These are phyloP conservation scores for Amphimallon solstitiale DNA, from an alignment of 2,888 invertebrate genomes.

Conservation along the genomic window DNA sequence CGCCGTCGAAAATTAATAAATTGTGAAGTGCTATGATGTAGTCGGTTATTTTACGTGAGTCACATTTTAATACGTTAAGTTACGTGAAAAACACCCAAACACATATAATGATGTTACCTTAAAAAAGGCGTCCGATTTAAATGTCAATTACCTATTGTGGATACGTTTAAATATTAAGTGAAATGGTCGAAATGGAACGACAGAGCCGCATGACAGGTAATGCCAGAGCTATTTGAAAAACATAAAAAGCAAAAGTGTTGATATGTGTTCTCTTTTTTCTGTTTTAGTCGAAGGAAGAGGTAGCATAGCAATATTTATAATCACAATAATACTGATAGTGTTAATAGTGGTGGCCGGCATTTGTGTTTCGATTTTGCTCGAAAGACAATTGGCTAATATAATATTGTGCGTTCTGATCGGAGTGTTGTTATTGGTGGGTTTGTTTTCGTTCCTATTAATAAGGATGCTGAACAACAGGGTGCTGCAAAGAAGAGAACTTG, in stretches of 20 bases:
- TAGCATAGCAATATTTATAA: conserved; percentile 50
- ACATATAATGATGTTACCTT: too few species aligned
- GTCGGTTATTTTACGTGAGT: conserved; percentile 3
- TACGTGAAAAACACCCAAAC: too few species aligned
- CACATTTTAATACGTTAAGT: background rate
- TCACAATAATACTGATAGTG: conserved; percentile 47
- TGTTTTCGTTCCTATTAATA: conserved; percentile 49
- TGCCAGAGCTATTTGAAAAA: too few species aligned
- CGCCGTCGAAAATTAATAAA: conserved; percentile 12
- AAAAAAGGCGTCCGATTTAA: too few species aligned
- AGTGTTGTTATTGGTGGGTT: conserved; percentile 48
- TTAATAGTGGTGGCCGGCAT: conserved; percentile 50
- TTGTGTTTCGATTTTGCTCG: conserved; percentile 46
- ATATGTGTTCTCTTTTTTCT: conserved; percentile 16
- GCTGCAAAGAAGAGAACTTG: conserved; percentile 46
- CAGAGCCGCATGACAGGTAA: conserved; percentile 21
- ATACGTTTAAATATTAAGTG: too few species aligned
- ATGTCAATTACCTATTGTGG: too few species aligned
- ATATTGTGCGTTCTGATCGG: conserved; percentile 48
- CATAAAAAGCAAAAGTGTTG: too few species aligned
- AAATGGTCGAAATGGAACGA: background rate
- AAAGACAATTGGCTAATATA: conserved; percentile 48
- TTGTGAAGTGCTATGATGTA: conserved; percentile 24
- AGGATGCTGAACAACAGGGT: conserved; percentile 50
- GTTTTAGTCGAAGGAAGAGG: conserved; percentile 48